phyloP scores from a whole-genome alignment of 2,113 vertebrate species.

The Percina caprodes region DNA sequence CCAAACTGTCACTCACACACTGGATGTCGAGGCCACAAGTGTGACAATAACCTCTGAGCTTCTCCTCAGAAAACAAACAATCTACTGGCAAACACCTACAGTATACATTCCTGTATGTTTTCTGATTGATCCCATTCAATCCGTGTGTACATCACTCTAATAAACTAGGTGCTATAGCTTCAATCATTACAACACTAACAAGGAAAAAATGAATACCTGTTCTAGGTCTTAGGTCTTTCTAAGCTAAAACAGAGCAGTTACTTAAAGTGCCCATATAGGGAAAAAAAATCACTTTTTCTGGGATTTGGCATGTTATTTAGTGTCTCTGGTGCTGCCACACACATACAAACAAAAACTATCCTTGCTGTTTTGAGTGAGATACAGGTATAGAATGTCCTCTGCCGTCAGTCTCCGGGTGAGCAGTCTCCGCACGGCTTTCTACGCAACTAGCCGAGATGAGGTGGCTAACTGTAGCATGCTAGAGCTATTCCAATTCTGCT shows the following conservation, averaged over 20 bases:
- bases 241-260: background rate
- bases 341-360: too few species aligned
- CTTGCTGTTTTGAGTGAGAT: too few species aligned
- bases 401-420: too few species aligned
- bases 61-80: conserved; percentile 19
- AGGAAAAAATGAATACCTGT: background rate
- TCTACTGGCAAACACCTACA: background rate
- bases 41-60: background rate
- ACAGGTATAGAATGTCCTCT: too few species aligned
- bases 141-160: background rate
- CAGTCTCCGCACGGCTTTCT: too few species aligned
- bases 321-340: too few species aligned
- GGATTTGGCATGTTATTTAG: too few species aligned
- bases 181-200: background rate
- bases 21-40: conserved; percentile 5
- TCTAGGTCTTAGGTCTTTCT: background rate
- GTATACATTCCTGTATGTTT: background rate
- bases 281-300: too few species aligned
- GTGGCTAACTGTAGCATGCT: too few species aligned
- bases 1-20: conserved; percentile 50
- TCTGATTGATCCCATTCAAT: background rate
- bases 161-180: background rate
- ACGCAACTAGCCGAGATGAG: too few species aligned
- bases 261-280: background rate
- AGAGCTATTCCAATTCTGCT: too few species aligned